phyloP scores from a whole-genome alignment of 2,113 vertebrate genomes.

The Barbus barbus region DNA sequence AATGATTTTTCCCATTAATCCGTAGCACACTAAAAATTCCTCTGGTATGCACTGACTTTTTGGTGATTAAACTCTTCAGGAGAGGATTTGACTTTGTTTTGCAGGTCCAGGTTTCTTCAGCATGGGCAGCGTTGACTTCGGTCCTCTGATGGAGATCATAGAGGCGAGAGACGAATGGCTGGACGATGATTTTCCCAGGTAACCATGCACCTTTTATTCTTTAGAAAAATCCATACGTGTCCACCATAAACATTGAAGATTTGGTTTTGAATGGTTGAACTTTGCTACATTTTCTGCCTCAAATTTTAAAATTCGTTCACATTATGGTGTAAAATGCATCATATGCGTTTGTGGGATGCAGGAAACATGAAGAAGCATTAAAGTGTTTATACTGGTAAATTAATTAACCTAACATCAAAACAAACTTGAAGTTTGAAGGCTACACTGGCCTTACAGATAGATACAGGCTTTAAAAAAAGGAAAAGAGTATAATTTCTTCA shows the following conservation, averaged over 20 bases:
- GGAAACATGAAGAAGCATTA: neutral
- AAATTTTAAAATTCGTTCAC: neutral
- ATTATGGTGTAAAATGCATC: neutral
- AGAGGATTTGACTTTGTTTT: neutral
- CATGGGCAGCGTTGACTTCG: constrained; percentile 90
- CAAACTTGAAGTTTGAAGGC: neutral
- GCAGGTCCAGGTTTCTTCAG: constrained; percentile 50
- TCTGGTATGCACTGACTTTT: neutral
- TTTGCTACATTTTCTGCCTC: neutral
- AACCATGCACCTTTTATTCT: neutral
- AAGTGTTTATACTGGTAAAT: neutral
- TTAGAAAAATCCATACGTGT: neutral
- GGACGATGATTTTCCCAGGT: constrained; percentile 90
- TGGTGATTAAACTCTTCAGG: neutral
- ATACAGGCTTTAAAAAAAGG: neutral
- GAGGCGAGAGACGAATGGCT: constrained; percentile 93
- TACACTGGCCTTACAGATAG: neutral
- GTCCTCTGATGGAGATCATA: constrained; percentile 87
- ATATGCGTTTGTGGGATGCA: neutral
- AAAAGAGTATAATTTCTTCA: constrained; percentile 1
- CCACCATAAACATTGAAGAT: neutral
- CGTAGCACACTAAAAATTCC: neutral
- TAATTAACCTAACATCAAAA: neutral
- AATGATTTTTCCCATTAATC: constrained; percentile 24
- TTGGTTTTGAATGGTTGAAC: neutral